These are phyloP conservation scores for Orchestes rusci DNA, from an alignment of 2,888 invertebrate species.

Conservation along the genomic window DNA sequence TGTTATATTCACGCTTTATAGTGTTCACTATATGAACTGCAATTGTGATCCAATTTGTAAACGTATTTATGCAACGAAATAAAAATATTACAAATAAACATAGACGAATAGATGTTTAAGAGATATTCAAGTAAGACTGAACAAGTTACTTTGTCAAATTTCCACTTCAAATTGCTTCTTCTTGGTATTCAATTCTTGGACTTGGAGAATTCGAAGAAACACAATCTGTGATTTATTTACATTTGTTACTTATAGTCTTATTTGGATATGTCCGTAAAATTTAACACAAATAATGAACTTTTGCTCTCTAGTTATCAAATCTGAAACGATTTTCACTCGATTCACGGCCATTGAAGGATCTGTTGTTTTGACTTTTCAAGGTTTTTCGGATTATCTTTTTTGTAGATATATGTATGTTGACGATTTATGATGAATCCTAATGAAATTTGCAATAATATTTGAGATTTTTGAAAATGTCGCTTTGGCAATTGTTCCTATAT, in stretches of 20 bases:
- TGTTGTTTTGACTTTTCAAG: too few species aligned
- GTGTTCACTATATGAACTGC: constrained; percentile 47
- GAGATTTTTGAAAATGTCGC: too few species aligned
- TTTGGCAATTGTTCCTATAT: too few species aligned
- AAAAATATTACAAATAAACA: constrained; percentile 5
- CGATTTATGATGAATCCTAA: too few species aligned
- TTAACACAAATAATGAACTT: constrained; percentile 8
- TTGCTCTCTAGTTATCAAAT: constrained; percentile 18
- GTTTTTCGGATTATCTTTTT: too few species aligned
- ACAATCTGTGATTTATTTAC: too few species aligned
- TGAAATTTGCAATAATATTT: too few species aligned
- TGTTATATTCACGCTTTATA: constrained; percentile 43
- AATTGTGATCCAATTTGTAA: constrained; percentile 44
- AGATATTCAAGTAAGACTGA: constrained; percentile 10
- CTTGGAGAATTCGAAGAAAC: too few species aligned
- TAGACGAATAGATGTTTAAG: constrained; percentile 6
- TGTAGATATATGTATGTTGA: too few species aligned
- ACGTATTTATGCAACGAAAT: constrained; percentile 40
- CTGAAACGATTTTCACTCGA: too few species aligned
- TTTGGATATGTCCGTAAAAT: constrained; percentile 13
- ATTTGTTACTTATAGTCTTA: constrained; percentile 8
- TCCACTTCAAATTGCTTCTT: constrained; percentile 1
- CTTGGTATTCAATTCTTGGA: too few species aligned
- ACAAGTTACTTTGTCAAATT: not conserved
- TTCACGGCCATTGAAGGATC: too few species aligned